Base-by-base conservation (phyloP, 1,140 invertebrate genomes). In the Caerostris darwini region DNA sequence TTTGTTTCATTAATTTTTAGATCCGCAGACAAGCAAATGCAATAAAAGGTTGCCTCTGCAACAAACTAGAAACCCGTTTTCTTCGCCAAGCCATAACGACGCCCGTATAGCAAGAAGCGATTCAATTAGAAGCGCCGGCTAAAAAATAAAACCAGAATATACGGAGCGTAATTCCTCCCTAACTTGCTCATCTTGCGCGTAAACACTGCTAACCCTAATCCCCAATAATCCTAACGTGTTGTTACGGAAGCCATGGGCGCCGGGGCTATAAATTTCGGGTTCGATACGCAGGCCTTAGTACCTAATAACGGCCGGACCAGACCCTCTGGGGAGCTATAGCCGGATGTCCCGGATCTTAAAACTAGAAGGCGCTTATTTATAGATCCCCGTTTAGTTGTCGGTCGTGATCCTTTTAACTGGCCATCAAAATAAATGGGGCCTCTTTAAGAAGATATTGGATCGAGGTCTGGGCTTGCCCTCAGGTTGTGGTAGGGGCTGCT, bases 391-490 rank as follows among this genome's bases (percentile, higher is more conserved):
- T 90, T 90, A 90, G 87, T 90, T 90, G 87, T 90, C 87, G 87
- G 87, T 90, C 67, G 87, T 64, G 87, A 90, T 90, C 87, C 87
- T 64, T 90, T 90, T 90, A 90, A 90, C 87, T 71, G 87, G 87
- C 87, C 59, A 90, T 90, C 61, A 90, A 90, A 90, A 90, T 90
- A 90, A 90, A 90, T 90, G 87, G 87, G 87, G 71, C 71, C 87
- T 69, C 67, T 90, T 71, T 90, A 64, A 54, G 82, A 50, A 3
- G 64, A 71, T 71, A 71, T 71, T 90, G 64, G 87, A 71, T 71
- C 1, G 17, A 10, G 34, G 19, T 12, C 19, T 19, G 50, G 5
- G 34, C 34, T 10, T 53, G 3, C 34, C 19, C 71, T 50, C 34
- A 77, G 34, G 69, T 12, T 14, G 71, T 19, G 53, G 71, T 12